These are phyloP conservation scores for Trachelus iudaicus DNA, from an alignment of 2,888 invertebrate genomes.

Conservation along the genomic window DNA sequence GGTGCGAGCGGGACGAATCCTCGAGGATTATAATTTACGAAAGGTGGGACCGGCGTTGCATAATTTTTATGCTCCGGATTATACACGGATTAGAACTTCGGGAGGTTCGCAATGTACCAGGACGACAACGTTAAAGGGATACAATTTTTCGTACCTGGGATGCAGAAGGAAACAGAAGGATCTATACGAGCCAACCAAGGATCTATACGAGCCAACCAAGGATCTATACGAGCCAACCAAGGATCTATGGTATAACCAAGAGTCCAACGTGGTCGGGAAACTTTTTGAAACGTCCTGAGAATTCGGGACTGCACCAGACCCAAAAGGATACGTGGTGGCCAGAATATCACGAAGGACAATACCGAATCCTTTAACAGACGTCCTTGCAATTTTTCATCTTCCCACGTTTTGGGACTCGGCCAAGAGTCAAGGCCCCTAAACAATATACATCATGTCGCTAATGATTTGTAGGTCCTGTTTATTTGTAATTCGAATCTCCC, in stretches of 20 bases:
- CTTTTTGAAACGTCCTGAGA: not conserved
- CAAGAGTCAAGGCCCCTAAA: constrained; percentile 49
- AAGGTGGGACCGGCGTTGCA: constrained; percentile 7
- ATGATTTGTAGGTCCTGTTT: constrained; percentile 48
- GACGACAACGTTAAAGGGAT: not conserved
- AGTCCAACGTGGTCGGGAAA: too few relatives aligned
- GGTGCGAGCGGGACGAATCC: constrained; percentile 15
- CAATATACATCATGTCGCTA: constrained; percentile 44
- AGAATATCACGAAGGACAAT: not conserved
- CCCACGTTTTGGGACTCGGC: constrained; percentile 42
- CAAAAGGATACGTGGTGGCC: too few relatives aligned
- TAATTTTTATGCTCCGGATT: constrained; percentile 19
- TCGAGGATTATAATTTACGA: constrained; percentile 16
- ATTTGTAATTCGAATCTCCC: constrained; percentile 6
- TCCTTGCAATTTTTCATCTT: constrained; percentile 51
- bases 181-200: too few relatives aligned
- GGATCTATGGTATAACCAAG: too few relatives aligned
- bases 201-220: too few relatives aligned
- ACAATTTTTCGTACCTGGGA: not conserved
- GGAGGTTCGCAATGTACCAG: not conserved
- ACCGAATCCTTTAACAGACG: constrained; percentile 1
- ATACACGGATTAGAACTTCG: constrained; percentile 14
- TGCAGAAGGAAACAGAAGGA: too few relatives aligned
- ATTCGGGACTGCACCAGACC: not conserved
- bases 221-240: too few relatives aligned